These are phyloP conservation scores for Arizona elegans DNA, from an alignment of 2,113 vertebrate species.

Conservation along the genomic window DNA sequence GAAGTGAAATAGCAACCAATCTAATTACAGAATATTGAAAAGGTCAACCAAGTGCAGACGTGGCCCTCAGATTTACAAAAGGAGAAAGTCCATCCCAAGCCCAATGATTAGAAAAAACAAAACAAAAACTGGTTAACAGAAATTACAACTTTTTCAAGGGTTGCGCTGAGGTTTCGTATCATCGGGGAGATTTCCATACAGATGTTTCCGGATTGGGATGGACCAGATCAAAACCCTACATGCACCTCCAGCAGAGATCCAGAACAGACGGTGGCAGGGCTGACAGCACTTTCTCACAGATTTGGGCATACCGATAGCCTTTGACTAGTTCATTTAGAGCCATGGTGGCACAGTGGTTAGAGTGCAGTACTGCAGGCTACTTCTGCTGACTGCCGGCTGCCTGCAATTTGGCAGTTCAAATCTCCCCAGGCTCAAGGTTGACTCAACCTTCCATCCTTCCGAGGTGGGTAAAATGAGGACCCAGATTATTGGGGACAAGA, in stretches of 20 bases:
- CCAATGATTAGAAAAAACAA: not conserved
- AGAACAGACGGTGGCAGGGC: not conserved
- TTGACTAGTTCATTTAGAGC: too few relatives aligned
- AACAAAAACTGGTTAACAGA: not conserved
- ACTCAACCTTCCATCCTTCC: too few relatives aligned
- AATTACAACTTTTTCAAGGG: not conserved
- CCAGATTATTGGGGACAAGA: too few relatives aligned
- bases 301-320: not conserved
- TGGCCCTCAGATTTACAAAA: constrained; percentile 51
- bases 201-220: not conserved
- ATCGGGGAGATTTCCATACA: not conserved
- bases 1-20: constrained; percentile 63
- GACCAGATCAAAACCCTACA: not conserved
- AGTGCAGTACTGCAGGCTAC: too few relatives aligned
- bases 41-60: constrained; percentile 66
- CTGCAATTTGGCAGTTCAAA: too few relatives aligned
- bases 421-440: too few relatives aligned
- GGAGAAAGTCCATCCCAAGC: not conserved
- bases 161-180: not conserved
- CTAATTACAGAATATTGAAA: constrained; percentile 69
- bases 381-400: too few relatives aligned
- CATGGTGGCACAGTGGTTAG: too few relatives aligned
- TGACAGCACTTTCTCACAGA: not conserved
- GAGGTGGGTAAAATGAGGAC: too few relatives aligned
- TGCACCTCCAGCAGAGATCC: too few relatives aligned